Base-by-base conservation (phyloP, 30 jellyfish, hydroid and myxozoan species). In the Turritopsis rubra region DNA sequence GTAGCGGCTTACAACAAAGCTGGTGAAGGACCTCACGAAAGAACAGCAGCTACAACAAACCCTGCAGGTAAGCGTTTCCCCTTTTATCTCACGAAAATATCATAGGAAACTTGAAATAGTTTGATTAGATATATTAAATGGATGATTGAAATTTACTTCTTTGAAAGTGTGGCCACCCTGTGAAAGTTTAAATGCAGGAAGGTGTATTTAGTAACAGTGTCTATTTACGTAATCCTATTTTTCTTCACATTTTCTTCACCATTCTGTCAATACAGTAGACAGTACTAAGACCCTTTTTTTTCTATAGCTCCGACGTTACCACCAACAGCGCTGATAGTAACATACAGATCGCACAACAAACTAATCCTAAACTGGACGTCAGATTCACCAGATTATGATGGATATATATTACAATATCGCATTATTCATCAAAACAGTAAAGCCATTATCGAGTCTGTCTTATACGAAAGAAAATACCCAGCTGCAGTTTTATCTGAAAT, bases 21-120 rank as follows among this genome's bases (percentile, higher is more conserved):
- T 16, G 82, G 82, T 23, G 82, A 26, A 4, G 82, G 82, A 74
- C 82, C 82, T n/a, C 41, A 52, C 13, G 82, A 74, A 24, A n/a
- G 72, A 24, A 74, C 82, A 7, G 82, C 3, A 29, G 72, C 65
- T 30, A 24, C 54, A 26, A 0, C 82, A n/a, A 7, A 7, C 8
- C 13, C 13, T 8, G 53, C 82, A 26, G 82, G 82, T 74, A 4
- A 68, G 19, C 60, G 60, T 41, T 41, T 41, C 60, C 60, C n/a
- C n/a, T n/a, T n/a, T n/a, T n/a, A n/a, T n/a, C n/a, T n/a, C n/a
- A n/a, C n/a, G n/a, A n/a, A n/a, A n/a, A n/a, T n/a, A n/a, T n/a
- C n/a, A n/a, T n/a, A n/a, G n/a, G n/a, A n/a, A n/a, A n/a, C n/a
- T n/a, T n/a, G n/a, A n/a, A n/a, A n/a, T n/a, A n/a, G n/a, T n/a